Percentiles rank a stretch among this genome's conserved stretches.
These are phyloP conservation scores for Mobula birostris DNA, from an alignment of 2,113 vertebrate genomes.

Conservation along the genomic window DNA sequence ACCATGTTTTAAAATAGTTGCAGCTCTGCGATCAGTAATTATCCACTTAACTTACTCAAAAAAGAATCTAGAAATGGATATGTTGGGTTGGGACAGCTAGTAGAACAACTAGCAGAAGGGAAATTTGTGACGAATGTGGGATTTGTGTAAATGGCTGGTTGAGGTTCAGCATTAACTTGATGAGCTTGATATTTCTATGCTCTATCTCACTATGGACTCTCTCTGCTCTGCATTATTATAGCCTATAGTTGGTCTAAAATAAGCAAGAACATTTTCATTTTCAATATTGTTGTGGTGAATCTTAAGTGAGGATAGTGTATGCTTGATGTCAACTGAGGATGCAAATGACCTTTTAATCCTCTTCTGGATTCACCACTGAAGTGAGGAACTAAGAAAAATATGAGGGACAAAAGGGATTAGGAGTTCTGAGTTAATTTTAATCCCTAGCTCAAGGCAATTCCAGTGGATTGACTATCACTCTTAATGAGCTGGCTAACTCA, in stretches of 20 bases:
- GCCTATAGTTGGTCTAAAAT: not conserved
- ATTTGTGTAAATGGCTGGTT: too few relatives aligned
- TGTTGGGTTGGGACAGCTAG: too few relatives aligned
- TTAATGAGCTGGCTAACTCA: not conserved
- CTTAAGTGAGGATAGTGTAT: not conserved
- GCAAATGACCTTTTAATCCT: too few relatives aligned
- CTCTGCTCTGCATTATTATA: too few relatives aligned
- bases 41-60: not conserved
- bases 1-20: not conserved
- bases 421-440: not conserved
- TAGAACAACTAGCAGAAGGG: too few relatives aligned
- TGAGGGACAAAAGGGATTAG: not conserved
- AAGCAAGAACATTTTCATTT: not conserved
- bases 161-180: too few relatives aligned
- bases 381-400: too few relatives aligned
- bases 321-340: too few relatives aligned
- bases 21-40: not conserved
- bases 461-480: not conserved
- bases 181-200: too few relatives aligned
- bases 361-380: too few relatives aligned
- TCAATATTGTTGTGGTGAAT: not conserved
- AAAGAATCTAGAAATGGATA: not conserved
- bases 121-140: too few relatives aligned
- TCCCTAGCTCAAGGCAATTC: not conserved
- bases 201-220: too few relatives aligned